Evolutionary conservation across 2,113 vertebrate genomes (phyloP).

Genomic region (Gallinago undulata): DNA sequence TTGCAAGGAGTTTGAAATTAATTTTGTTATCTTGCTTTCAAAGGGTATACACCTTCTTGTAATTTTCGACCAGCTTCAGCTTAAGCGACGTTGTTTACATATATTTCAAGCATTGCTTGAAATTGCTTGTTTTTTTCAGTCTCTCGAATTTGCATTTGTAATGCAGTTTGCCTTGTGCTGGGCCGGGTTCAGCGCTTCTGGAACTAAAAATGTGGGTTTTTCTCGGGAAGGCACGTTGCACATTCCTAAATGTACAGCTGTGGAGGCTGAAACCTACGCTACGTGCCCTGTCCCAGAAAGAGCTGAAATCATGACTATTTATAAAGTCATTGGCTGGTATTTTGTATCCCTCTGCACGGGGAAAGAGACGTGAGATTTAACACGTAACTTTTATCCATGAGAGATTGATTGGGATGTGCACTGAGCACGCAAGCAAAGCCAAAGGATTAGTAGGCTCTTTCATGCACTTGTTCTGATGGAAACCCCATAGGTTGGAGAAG

Average conservation of each 20-base stretch:
- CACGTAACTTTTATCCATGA: background rate
- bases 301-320: slow-evolving; percentile 1
- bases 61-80: background rate
- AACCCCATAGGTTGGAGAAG: background rate
- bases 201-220: slow-evolving; percentile 34
- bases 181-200: background rate
- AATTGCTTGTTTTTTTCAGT: background rate
- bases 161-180: background rate
- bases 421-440: background rate
- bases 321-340: background rate
- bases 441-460: background rate
- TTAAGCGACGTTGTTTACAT: background rate
- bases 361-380: slow-evolving; percentile 3
- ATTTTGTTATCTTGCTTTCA: background rate
- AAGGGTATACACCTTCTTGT: background rate
- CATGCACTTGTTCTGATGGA: background rate
- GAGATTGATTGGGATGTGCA: background rate
- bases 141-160: background rate
- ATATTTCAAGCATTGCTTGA: background rate
- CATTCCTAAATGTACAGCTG: background rate
- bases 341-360: background rate
- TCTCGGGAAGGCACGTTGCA: background rate
- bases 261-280: background rate
- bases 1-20: background rate
- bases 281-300: background rate